phyloP scores from a whole-genome alignment of 2,113 vertebrate species.

The Hoplias malabaricus region DNA sequence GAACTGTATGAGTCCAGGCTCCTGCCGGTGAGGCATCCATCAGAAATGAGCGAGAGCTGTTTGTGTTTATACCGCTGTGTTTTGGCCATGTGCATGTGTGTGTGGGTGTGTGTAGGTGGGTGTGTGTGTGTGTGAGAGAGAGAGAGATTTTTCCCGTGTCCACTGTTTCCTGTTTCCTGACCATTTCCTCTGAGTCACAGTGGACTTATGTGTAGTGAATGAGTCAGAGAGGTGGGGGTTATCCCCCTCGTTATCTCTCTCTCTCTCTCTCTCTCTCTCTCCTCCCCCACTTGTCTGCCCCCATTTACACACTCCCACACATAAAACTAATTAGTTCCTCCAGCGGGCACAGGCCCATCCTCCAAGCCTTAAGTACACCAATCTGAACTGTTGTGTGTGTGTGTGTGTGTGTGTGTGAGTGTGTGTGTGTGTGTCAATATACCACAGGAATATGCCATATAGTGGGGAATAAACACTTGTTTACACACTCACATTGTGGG shows the following conservation, averaged over 20 bases:
- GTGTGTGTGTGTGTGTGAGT: not conserved
- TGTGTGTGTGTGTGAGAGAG: not conserved
- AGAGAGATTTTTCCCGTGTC: not conserved
- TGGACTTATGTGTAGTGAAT: constrained; percentile 29
- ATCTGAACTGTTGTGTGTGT: not conserved
- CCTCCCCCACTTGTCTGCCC: not conserved
- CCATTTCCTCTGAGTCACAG: constrained; percentile 31
- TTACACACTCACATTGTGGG: too few species aligned
- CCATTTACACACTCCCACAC: constrained; percentile 26
- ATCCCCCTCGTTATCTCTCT: not conserved
- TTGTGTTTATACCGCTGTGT: not conserved
- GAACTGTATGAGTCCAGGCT: too few species aligned
- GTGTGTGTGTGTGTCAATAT: constrained; percentile 12
- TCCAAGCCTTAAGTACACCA: not conserved
- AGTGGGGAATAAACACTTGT: too few species aligned
- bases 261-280: not conserved
- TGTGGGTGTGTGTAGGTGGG: not conserved
- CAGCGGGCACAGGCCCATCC: not conserved
- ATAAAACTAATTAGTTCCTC: constrained; percentile 9
- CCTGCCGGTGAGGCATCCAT: constrained; percentile 12
- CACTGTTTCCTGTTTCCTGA: constrained; percentile 10
- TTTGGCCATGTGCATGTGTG: too few species aligned
- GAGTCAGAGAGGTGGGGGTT: constrained; percentile 15
- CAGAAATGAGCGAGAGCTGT: constrained; percentile 13
- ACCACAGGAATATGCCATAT: too few species aligned